Evolutionary conservation across 2,797 vertebrate species (phyloP).

Genomic region (Octomys mimax): DNA sequence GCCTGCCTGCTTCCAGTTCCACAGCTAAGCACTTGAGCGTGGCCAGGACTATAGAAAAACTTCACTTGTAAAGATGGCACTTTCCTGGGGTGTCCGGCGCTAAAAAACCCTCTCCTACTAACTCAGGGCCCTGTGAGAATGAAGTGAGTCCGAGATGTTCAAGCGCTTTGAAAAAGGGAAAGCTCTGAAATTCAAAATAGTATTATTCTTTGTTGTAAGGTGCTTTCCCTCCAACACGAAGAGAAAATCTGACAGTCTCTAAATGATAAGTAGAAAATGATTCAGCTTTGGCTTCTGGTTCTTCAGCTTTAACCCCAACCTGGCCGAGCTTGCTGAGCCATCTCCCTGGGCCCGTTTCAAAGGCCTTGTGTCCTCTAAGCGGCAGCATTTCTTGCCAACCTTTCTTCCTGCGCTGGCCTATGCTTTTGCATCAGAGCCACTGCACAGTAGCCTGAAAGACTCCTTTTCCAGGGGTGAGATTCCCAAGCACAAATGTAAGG

Average conservation of each 20-base stretch:
- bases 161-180: constrained; percentile 81
- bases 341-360: not conserved
- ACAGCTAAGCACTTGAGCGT: not conserved
- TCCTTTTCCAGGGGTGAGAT: not conserved
- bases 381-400: not conserved
- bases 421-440: not conserved
- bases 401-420: not conserved
- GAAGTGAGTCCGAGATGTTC: constrained; percentile 63
- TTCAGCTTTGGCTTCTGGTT: constrained; percentile 73
- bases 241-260: constrained; percentile 72
- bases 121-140: constrained; percentile 22
- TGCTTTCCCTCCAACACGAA: constrained; percentile 82
- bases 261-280: constrained; percentile 80
- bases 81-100: not conserved
- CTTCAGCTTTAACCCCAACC: constrained; percentile 46
- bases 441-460: not conserved
- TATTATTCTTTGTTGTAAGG: constrained; percentile 81
- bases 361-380: not conserved
- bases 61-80: not conserved
- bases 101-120: not conserved
- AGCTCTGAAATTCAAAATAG: constrained; percentile 84
- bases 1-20: not conserved
- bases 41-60: not conserved
- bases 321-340: not conserved
- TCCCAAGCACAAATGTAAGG: not conserved